Conservation (phyloP, 2,797 vertebrate species). For the Acanthopagrus latus region DNA sequence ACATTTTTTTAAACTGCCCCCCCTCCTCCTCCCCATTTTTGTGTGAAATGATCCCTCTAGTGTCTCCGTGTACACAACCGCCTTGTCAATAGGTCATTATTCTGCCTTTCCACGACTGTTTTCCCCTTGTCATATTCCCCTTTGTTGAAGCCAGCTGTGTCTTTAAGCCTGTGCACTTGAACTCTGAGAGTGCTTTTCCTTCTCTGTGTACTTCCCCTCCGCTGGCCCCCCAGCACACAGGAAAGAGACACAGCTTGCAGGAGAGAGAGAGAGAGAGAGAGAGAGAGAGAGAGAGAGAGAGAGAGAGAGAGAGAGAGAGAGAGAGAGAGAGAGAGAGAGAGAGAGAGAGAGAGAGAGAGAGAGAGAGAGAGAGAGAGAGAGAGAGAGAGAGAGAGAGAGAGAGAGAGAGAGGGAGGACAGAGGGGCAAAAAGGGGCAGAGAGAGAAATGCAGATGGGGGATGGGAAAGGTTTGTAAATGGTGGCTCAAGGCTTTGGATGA, state of each 20-base stretch:
- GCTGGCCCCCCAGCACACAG: constrained; percentile 83
- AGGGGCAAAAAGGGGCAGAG: constrained; percentile 77
- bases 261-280: constrained; percentile 50
- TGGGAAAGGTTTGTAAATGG: constrained; percentile 75
- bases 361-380: constrained; percentile 41
- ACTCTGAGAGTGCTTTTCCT: constrained; percentile 80
- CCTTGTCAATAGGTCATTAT: constrained; percentile 63
- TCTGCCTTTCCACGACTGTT: constrained; percentile 56
- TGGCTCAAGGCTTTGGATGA: constrained; percentile 64
- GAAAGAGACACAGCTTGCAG: constrained; percentile 80
- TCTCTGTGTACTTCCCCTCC: constrained; percentile 80
- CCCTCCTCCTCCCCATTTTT: constrained; percentile 9
- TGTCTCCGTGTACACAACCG: constrained; percentile 43
- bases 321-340: constrained; percentile 31
- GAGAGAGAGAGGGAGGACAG: constrained; percentile 61
- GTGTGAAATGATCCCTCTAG: constrained; percentile 55
- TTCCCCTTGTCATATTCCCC: constrained; percentile 54
- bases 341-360: constrained; percentile 66
- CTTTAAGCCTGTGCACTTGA: constrained; percentile 84
- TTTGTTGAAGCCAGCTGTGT: constrained; percentile 79
- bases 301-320: too few relatives aligned
- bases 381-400: constrained; percentile 24
- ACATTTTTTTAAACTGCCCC: constrained; percentile 54
- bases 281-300: constrained; percentile 29
- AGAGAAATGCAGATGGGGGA: constrained; percentile 79